Conservation (phyloP, 2,113 vertebrate species). For the Istiophorus platypterus region DNA sequence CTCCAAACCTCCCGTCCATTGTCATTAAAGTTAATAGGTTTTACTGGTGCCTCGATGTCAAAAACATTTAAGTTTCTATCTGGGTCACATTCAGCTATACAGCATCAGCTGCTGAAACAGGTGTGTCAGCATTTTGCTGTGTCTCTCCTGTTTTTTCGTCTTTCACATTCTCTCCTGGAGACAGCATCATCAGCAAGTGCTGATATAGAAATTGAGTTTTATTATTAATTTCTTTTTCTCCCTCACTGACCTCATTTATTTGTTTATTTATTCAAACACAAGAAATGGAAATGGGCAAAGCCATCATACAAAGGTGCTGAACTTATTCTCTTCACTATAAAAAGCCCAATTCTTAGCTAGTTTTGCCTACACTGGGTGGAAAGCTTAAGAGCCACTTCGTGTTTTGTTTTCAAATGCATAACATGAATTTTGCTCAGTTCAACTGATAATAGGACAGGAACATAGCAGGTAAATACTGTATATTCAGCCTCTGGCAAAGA, state of each 20-base stretch:
- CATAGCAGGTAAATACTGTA: conserved; percentile 16
- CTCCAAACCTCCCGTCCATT: conserved; percentile 18
- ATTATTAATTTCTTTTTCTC: conserved; percentile 35
- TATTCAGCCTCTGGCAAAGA: conserved; percentile 21
- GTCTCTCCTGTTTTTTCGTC: conserved; percentile 7
- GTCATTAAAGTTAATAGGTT: conserved; percentile 66
- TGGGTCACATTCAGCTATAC: conserved; percentile 38
- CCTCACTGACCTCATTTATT: neutral
- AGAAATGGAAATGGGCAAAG: neutral
- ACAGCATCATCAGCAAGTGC: conserved; percentile 46
- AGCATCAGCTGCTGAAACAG: conserved; percentile 44
- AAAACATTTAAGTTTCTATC: conserved; percentile 41
- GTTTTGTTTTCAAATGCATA: conserved; percentile 3
- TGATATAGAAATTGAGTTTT: conserved; percentile 24
- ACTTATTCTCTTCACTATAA: neutral
- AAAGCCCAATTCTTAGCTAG: neutral
- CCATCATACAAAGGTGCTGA: neutral
- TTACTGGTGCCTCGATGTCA: conserved; percentile 44
- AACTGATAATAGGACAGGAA: neutral
- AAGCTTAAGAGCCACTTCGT: neutral
- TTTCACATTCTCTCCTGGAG: conserved; percentile 4
- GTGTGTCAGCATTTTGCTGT: conserved; percentile 32
- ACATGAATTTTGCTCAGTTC: neutral
- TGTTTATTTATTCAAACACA: conserved; percentile 3
- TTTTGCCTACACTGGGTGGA: neutral